Evolutionary conservation across 2,888 invertebrate genomes (phyloP), one percentile per base, ranked within the genome.

Genomic region (Lamellibrachia columna): DNA sequence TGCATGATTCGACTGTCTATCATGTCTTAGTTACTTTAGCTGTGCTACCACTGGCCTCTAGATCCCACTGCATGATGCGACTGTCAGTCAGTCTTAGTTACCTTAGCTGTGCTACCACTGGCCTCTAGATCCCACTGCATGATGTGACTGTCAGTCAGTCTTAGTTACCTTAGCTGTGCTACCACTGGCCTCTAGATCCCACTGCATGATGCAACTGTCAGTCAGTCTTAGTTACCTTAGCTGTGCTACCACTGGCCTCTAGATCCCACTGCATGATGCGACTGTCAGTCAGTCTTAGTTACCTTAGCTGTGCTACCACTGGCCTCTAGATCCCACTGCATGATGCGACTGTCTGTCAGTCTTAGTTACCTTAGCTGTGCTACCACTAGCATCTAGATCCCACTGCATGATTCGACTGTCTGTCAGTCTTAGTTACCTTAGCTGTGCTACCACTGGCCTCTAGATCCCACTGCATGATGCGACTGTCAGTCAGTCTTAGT

Each of bases 241-340:
- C 75, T 92, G 94, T 92, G 3, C 94, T 94, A 8, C 95, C 95
- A 58, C 95, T 94, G 52, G 94, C 97, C 22, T 97, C 97, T 7
- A 98, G 96, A 97, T 99, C 98, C 97, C 98, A 98, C 7, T 98
- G 97, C 0, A 98, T 96, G 94, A 98, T 97, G 94, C 98, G 97
- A 95, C 97, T 98, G 95, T 98, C 98, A 55, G 98, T 97, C 7
- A 99, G 28, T 28, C 28, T 28, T 28, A 28, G 75, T 75, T 75
- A 75, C 75, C 75, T 75, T 75, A n/a, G 75, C 75, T 40, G 40
- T 40, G 40, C 40, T 40, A 40, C 40, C 40, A 40, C 95, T 94
- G 52, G 94, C 97, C 22, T 97, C 40, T 40, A 40, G 40, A 40
- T 40, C 40, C 40, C 40, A 40, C 40, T 40, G 94, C 97, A 22